A percentile compares a stretch with the other conserved stretches of the same genome.
phyloP scores from a whole-genome alignment of 2,888 invertebrate species.

The Cryptocephalus primarius region DNA sequence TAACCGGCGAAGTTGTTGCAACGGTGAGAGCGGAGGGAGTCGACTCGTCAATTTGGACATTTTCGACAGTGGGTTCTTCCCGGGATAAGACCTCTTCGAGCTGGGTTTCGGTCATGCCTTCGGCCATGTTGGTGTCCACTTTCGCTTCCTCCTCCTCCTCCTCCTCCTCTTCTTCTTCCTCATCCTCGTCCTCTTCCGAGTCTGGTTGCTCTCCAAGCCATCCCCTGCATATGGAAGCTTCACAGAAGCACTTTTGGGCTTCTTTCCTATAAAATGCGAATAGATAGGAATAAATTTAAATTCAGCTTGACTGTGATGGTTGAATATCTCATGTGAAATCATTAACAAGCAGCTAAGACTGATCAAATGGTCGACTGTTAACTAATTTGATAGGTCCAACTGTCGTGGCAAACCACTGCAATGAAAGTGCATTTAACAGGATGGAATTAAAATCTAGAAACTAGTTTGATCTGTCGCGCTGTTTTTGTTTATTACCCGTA shows the following conservation, averaged over 20 bases:
- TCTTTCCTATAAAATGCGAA: conserved; percentile 56
- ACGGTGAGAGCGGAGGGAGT: conserved; percentile 9
- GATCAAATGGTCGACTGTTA: too few species aligned
- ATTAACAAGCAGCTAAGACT: too few species aligned
- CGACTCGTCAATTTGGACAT: conserved; percentile 7
- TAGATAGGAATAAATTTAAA: not conserved
- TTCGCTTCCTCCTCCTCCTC: conserved; percentile 10
- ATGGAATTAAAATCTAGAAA: too few species aligned
- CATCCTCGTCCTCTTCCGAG: conserved; percentile 44
- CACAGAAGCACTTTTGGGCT: conserved; percentile 94
- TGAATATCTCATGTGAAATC: too few species aligned
- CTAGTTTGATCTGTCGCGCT: too few species aligned
- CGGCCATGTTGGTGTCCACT: not conserved
- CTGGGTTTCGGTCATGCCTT: conserved; percentile 10
- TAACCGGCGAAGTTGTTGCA: conserved; percentile 5
- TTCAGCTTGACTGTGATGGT: too few species aligned
- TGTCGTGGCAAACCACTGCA: too few species aligned
- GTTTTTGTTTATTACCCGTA: conserved; percentile 57
- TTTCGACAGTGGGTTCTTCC: conserved; percentile 6
- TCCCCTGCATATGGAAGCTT: conserved; percentile 79
- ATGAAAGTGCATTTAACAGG: not conserved
- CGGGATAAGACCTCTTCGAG: conserved; percentile 5
- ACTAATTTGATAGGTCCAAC: too few species aligned
- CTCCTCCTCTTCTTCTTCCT: conserved; percentile 30
- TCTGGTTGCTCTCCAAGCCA: conserved; percentile 88